Percentiles rank a stretch among this genome's conserved stretches.
phyloP scores from a whole-genome alignment of 2,113 vertebrate genomes.

The Paedocypris sp. region DNA sequence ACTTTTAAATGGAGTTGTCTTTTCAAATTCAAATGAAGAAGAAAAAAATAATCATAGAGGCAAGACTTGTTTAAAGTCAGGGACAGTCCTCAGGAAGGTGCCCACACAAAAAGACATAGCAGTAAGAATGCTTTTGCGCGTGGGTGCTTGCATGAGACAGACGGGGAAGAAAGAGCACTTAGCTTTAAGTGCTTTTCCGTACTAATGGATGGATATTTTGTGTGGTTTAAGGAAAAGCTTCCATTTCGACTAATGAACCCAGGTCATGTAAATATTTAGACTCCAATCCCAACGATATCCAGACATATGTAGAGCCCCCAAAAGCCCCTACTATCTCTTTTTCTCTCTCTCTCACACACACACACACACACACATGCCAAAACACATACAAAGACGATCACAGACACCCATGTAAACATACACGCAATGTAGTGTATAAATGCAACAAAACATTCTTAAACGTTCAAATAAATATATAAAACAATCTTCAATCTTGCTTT shows the following conservation, averaged over 20 bases:
- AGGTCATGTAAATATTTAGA: conserved; percentile 39
- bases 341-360: too few relatives aligned
- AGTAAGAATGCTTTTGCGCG: neutral
- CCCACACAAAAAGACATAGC: conserved; percentile 5
- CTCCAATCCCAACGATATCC: conserved; percentile 35
- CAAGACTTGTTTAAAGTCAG: neutral
- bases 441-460: too few relatives aligned
- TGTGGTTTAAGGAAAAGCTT: conserved; percentile 28
- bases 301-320: conserved; percentile 17
- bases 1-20: too few relatives aligned
- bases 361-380: neutral
- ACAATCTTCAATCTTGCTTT: too few relatives aligned
- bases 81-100: neutral
- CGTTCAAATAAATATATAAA: too few relatives aligned
- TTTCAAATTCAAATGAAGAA: too few relatives aligned
- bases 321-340: conserved; percentile 5
- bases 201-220: conserved; percentile 35
- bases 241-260: conserved; percentile 29
- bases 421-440: neutral
- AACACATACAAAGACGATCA: neutral
- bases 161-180: conserved; percentile 8
- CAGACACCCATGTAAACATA: conserved; percentile 4
- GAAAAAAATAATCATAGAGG: neutral
- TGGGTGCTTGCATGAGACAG: neutral
- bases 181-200: conserved; percentile 21